Conservation (phyloP, 1,140 invertebrate species). For the Thaumetopoea pityocampa region DNA sequence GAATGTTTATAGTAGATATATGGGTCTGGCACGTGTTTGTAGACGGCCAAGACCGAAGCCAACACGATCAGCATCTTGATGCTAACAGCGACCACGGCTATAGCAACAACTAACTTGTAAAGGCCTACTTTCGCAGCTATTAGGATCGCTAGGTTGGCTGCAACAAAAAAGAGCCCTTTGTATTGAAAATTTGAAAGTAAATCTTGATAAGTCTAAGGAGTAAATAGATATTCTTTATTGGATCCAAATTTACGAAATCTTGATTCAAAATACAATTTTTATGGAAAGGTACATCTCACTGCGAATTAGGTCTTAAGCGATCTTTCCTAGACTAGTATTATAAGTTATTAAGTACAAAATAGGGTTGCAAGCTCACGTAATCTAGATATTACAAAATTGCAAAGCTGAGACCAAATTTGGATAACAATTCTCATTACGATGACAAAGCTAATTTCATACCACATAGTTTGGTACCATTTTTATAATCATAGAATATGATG, state of each 20-base stretch:
- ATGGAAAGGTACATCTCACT: no score
- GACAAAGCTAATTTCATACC: no score
- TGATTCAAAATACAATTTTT: no score
- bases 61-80: slow-evolving; percentile 50
- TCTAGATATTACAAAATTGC: no score
- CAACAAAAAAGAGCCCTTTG: slow-evolving; percentile 35
- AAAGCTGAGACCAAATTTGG: no score
- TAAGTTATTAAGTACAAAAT: no score
- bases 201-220: background rate
- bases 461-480: no score
- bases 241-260: background rate
- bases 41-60: slow-evolving; percentile 49
- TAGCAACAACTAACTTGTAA: slow-evolving; percentile 48
- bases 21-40: slow-evolving; percentile 45
- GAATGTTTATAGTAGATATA: slow-evolving; percentile 17
- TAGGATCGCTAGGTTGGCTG: slow-evolving; percentile 52
- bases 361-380: no score
- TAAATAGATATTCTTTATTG: background rate
- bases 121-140: slow-evolving; percentile 51
- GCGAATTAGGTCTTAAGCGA: no score
- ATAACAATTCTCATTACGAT: no score
- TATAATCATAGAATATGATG: no score
- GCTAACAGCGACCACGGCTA: slow-evolving; percentile 38
- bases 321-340: no score
- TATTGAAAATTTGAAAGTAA: background rate